Evolutionary conservation across 2,797 vertebrate species (phyloP), one percentile per base, ranked within the genome.

Genomic region (Anabas testudineus): DNA sequence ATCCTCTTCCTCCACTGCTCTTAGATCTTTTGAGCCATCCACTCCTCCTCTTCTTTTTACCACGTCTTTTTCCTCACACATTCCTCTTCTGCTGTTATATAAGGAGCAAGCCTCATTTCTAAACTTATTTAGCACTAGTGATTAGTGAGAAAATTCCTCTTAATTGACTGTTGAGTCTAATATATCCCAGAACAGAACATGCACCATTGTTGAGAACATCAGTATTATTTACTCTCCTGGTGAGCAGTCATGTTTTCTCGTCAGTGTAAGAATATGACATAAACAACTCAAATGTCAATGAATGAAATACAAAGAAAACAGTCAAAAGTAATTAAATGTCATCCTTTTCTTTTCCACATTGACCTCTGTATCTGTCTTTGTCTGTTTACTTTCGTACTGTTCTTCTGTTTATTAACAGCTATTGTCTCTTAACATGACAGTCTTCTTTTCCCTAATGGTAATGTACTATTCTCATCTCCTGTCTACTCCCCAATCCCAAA

Each of bases 21-120:
- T 86, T 78, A 81, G 62, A 85, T 87, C 77, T 64, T 62, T 58
- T 13, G 7, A 68, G 68, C 51, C 5, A 4, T 46, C 32, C 51
- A 67, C 26, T 52, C 51, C 67, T 74, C 58, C 66, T 61, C 42
- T 28, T 2, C 2, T 37, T 81, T 8, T 62, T 70, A 32, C 48
- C 19, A 36, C 22, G 41, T 60, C 22, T 37, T 45, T 21, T 47
- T 65, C 56, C 46, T 67, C 26, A 12, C 14, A 1, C 30, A 26
- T 1, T 1, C 30, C 57, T 72, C 32, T 46, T 13, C 14, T 60
- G 53, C 45, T 48, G n/a, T 34, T 59, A 65, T 8, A 16, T 52
- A n/a, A 55, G 39, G 22, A 48, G 46, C 4, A 10, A 49, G 55
- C 34, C 42, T 36, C 4, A 37, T 43, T 69, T 76, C 34, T 42